Evolutionary conservation across 2,888 invertebrate genomes (phyloP), one percentile per base, ranked within the genome.

Genomic region (Heliconius ismenius): DNA sequence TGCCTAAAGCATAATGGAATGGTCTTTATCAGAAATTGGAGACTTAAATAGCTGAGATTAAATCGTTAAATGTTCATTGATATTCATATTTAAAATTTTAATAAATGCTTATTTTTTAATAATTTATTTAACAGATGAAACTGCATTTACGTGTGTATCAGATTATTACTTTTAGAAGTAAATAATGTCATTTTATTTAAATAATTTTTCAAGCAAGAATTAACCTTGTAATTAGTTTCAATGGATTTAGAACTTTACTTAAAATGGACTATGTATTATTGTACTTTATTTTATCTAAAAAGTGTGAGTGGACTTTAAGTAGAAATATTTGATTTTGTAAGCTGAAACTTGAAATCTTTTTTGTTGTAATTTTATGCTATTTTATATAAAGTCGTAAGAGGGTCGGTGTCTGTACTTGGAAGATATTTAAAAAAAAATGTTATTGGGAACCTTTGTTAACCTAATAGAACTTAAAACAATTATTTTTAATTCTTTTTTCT

Each of bases 101-200:
- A 58, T 70, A 15, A 15, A 58, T 70, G 32, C 32, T 70, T 70
- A n/a, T n/a, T n/a, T n/a, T n/a, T n/a, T n/a, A n/a, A n/a, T 54
- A 32, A 70, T 58, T 70, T 32, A 28, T 58, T 32, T 58, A n/a
- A 32, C 21, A 54, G 58, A 15, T 36, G 58, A 24, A 58, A 36
- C 15, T 70, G 70, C 70, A 70, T 70, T 70, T 70, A 70, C 7
- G 24, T 32, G 11, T 70, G n/a, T 54, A 67, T 39, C 11, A 54
- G 54, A 54, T 54, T 28, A 28, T 28, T 54, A 43, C 28, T 13
- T 54, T 32, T 32, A 54, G 70, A 58, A n/a, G 13, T 28, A 70
- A 21, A 28, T 69, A 21, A 69, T 69, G 11, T 54, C 32, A 70
- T 68, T 68, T 68, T 49, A 26, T 54, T 32, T 54, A n/a, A n/a